Evolutionary conservation across 2,797 vertebrate genomes (phyloP), one percentile per base, ranked within the genome.

Genomic region (Botia kubotai): DNA sequence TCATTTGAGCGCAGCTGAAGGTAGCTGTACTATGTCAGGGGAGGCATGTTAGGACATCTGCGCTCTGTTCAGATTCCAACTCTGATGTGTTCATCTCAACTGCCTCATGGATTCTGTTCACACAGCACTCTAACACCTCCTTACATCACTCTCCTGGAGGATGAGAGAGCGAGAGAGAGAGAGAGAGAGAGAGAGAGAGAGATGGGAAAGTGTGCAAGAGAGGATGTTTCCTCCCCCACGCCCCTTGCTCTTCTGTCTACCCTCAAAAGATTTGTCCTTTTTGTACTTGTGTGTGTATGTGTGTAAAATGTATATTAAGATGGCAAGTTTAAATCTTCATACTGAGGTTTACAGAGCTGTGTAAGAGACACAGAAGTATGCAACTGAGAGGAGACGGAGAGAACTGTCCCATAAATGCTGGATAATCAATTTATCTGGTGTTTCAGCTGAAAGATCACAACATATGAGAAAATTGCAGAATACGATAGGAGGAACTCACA

Each of bases 1-100:
- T 93, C 89, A 92, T 89, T 89, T 90, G 87, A 91, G 89, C 87
- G 89, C 88, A 91, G 89, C 43, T 46, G 43, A 46, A 90, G 88
- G 92, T 91, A 87, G 89, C 89, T 87, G 88, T 82, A 87, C 82
- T 88, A 88, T 86, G 90, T 88, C 87, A 86, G 90, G 87, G 88
- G 81, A 92, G 89, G 90, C 94, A 94, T 95, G 85, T 93, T 92
- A 90, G 88, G 88, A 90, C 89, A 87, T 88, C 84, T 89, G 86
- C 87, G 86, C 88, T 89, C 86, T 66, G 60, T 67, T 74, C 70
- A 70, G 67, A 70, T 68, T 85, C 87, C 88, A 82, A 87, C 88
- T 89, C 87, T 91, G 90, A 79, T 82, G 79, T 88, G 83, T 88
- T 72, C 79, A 80, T 74, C 71, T 80, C 79, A 23, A 16, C 71